Evolutionary conservation across 2,888 invertebrate genomes (phyloP).

Genomic region (Drosophila robusta): DNA sequence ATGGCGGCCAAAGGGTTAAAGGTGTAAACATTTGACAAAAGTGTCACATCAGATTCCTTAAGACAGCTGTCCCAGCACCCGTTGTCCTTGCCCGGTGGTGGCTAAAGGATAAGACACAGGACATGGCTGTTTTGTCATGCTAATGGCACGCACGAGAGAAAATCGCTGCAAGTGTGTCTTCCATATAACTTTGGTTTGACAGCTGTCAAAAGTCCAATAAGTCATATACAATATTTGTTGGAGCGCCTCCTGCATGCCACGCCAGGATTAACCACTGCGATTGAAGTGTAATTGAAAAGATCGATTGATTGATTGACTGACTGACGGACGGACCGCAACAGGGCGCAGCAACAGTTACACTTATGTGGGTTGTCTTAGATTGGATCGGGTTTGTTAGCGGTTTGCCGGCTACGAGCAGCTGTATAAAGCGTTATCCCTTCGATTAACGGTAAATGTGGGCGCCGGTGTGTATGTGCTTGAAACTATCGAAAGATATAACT

Average conservation of each 20-base stretch:
- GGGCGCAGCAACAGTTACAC: conserved; percentile 2
- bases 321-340: not conserved
- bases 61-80: conserved; percentile 53
- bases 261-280: conserved; percentile 56
- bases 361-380: conserved; percentile 51
- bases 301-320: conserved; percentile 58
- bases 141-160: conserved; percentile 29
- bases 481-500: too few relatives aligned
- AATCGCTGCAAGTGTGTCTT: conserved; percentile 54
- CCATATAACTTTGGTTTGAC: conserved; percentile 66
- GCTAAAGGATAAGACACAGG: conserved; percentile 25
- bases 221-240: conserved; percentile 67
- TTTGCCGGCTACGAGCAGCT: conserved; percentile 38
- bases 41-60: conserved; percentile 70
- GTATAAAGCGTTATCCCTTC: conserved; percentile 13
- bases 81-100: conserved; percentile 23
- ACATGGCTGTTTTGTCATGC: conserved; percentile 46
- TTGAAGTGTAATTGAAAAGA: conserved; percentile 53
- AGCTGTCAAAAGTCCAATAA: conserved; percentile 82
- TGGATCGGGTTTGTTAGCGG: conserved; percentile 21
- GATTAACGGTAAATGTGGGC: conserved; percentile 8
- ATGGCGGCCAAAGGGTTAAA: conserved; percentile 70
- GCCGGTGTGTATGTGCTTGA: not conserved
- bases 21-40: conserved; percentile 82
- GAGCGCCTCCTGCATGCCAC: conserved; percentile 39